Conservation (phyloP, 1,140 invertebrate genomes). For the Lordiphosa collinella region DNA sequence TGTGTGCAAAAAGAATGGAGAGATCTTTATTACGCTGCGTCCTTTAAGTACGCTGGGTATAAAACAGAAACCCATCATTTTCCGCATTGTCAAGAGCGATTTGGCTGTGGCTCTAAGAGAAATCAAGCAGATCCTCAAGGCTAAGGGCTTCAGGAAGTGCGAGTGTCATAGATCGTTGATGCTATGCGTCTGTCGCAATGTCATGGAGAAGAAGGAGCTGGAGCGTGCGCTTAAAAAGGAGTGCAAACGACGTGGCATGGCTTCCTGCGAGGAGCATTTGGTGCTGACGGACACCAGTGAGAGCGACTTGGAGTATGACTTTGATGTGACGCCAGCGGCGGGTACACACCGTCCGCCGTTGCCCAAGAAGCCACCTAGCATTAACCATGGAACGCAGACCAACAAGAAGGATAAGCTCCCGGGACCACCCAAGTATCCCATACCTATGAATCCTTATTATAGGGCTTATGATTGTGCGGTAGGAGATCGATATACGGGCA, state of each 20-base stretch:
- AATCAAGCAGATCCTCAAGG: constrained; percentile 58
- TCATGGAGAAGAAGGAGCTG: constrained; percentile 43
- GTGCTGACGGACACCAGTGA: constrained; percentile 69
- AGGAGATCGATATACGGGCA: constrained; percentile 38
- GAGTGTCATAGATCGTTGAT: constrained; percentile 54
- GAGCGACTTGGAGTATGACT: constrained; percentile 66
- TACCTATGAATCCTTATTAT: constrained; percentile 15
- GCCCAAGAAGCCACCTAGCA: background rate
- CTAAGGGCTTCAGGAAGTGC: constrained; percentile 61
- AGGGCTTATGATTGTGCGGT: constrained; percentile 40
- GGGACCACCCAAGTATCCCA: constrained; percentile 33
- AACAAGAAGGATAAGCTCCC: constrained; percentile 22
- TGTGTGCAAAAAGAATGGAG: constrained; percentile 62
- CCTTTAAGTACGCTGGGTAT: constrained; percentile 15
- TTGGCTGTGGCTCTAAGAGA: constrained; percentile 29
- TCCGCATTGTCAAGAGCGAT: constrained; percentile 63
- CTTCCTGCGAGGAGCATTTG: constrained; percentile 28
- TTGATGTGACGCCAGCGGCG: constrained; percentile 63
- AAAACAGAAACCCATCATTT: constrained; percentile 51
- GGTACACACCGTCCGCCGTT: constrained; percentile 21
- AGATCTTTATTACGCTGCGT: constrained; percentile 58
- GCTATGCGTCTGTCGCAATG: constrained; percentile 55
- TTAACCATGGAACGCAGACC: constrained; percentile 54
- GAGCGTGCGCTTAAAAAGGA: constrained; percentile 42
- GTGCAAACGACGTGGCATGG: constrained; percentile 40